phyloP scores from a whole-genome alignment of 2,797 vertebrate species.

The Myotis planiceps region DNA sequence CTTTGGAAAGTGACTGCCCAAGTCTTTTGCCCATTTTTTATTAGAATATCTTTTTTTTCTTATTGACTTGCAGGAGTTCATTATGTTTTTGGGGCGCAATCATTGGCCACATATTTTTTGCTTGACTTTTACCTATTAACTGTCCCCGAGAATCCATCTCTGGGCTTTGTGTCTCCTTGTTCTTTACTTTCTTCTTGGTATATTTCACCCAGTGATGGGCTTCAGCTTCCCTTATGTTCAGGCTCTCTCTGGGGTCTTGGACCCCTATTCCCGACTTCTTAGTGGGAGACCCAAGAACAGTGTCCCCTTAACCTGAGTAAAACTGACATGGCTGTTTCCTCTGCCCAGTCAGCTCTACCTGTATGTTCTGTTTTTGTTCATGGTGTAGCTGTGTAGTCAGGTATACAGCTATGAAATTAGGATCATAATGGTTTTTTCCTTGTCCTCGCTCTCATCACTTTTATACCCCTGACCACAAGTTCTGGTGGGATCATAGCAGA shows the following conservation, averaged over 20 bases:
- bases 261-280: no score
- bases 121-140: neutral
- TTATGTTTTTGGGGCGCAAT: neutral
- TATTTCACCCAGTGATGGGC: neutral
- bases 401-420: no score
- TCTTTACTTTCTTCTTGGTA: neutral
- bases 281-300: neutral
- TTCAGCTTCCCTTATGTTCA: neutral
- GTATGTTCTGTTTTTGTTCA: neutral
- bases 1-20: neutral
- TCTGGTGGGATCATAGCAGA: neutral
- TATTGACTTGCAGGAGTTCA: neutral
- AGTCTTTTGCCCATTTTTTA: neutral
- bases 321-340: neutral
- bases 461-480: neutral
- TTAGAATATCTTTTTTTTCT: neutral
- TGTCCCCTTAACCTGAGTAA: neutral
- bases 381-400: no score
- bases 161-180: neutral
- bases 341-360: neutral
- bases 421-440: neutral
- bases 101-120: neutral
- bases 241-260: neutral
- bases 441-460: neutral
- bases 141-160: neutral